A percentile compares a stretch with the other conserved stretches of the same genome.
phyloP scores from a whole-genome alignment of 2,888 invertebrate genomes.

The Aphodius granarius region DNA sequence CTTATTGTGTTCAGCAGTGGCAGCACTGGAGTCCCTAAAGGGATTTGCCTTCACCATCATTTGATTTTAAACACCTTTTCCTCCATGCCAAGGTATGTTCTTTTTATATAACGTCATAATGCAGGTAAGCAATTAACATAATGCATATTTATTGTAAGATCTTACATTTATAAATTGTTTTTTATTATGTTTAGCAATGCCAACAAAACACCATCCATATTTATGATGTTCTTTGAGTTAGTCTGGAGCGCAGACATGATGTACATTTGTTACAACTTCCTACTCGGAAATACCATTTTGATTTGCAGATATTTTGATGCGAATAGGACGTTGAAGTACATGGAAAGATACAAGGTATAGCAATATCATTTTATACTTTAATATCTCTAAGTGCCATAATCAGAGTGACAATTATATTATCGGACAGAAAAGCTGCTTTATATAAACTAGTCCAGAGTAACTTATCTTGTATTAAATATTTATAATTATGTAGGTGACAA shows the following conservation, averaged over 20 bases:
- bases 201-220: background rate
- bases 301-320: conserved; percentile 7
- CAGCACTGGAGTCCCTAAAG: conserved; percentile 39
- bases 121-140: too few relatives aligned
- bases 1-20: conserved; percentile 39
- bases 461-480: background rate
- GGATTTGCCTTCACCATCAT: conserved; percentile 35
- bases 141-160: background rate
- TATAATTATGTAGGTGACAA: conserved; percentile 34
- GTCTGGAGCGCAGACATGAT: conserved; percentile 6
- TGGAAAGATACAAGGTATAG: conserved; percentile 19
- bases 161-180: background rate
- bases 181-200: background rate
- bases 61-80: conserved; percentile 11
- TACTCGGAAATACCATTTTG: background rate
- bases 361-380: background rate
- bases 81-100: background rate
- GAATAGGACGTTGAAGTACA: conserved; percentile 8
- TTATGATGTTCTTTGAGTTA: background rate
- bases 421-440: too few relatives aligned
- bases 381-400: too few relatives aligned
- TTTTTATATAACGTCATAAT: background rate
- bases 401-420: too few relatives aligned
- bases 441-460: too few relatives aligned
- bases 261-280: background rate